Conservation (phyloP, 1,140 invertebrate species). For the Stegodyphus mimosarum region DNA sequence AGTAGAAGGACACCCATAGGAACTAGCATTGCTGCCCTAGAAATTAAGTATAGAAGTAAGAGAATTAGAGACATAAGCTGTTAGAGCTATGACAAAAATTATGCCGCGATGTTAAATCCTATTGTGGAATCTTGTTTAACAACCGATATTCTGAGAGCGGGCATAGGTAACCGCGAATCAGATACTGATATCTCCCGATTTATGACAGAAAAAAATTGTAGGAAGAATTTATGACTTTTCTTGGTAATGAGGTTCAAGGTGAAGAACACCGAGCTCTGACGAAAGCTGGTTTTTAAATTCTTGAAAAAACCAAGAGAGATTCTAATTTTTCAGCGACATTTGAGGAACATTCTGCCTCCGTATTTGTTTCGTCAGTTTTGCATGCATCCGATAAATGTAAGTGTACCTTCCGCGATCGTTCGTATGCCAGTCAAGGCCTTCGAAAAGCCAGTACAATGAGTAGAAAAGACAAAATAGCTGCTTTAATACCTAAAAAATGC, state of each 20-base stretch:
- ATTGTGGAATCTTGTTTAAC: too few species aligned
- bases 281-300: too few species aligned
- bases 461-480: background rate
- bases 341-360: background rate
- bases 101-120: too few species aligned
- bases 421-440: constrained; percentile 12
- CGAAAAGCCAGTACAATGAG: background rate
- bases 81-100: too few species aligned
- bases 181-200: too few species aligned
- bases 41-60: too few species aligned
- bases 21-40: too few species aligned
- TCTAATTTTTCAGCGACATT: too few species aligned
- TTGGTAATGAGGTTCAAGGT: background rate
- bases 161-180: too few species aligned
- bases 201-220: background rate
- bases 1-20: too few species aligned
- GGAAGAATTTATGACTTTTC: constrained; percentile 3
- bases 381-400: background rate
- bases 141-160: too few species aligned
- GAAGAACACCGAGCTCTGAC: background rate
- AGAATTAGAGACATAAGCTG: too few species aligned
- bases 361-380: background rate
- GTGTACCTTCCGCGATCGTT: constrained; percentile 7
- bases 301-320: background rate
- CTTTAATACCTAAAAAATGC: background rate